Conservation (phyloP, 2,888 invertebrate species). For the Pachycephus smyrnensis region DNA sequence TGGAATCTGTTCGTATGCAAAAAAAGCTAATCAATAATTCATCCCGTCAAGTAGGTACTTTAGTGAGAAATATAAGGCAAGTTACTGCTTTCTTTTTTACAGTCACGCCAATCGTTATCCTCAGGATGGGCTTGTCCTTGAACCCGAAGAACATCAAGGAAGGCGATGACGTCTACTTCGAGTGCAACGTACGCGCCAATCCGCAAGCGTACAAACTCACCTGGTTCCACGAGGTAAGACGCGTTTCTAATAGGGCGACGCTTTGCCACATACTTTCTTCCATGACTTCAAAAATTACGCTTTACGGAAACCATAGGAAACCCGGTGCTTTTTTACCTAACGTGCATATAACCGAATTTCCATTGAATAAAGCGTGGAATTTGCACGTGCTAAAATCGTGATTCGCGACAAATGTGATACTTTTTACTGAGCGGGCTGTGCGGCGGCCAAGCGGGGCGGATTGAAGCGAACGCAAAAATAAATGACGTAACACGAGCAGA, state of each 20-base stretch:
- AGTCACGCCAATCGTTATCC: conserved; percentile 82
- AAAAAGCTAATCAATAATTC: background rate
- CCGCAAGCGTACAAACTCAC: conserved; percentile 85
- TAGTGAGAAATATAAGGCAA: too few relatives aligned
- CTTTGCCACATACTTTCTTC: too few relatives aligned
- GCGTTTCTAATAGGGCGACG: background rate
- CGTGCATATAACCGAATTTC: background rate
- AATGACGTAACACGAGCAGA: conserved; percentile 9
- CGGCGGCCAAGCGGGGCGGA: conserved; percentile 12
- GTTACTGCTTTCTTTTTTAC: background rate
- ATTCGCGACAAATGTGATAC: background rate
- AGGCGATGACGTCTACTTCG: conserved; percentile 90
- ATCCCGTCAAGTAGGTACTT: too few relatives aligned
- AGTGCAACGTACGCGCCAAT: conserved; percentile 87
- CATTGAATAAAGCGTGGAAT: background rate
- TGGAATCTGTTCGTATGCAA: too few relatives aligned
- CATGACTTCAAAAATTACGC: background rate
- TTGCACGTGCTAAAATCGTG: background rate
- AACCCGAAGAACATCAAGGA: conserved; percentile 90
- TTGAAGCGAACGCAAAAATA: conserved; percentile 29
- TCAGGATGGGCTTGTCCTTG: conserved; percentile 86
- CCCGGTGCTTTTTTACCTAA: background rate
- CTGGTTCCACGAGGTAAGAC: conserved; percentile 88
- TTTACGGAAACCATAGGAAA: background rate
- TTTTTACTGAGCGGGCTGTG: background rate